Evolutionary conservation across 2,888 invertebrate genomes (phyloP), one percentile per base, ranked within the genome.

Genomic region (Abrostola tripartita): DNA sequence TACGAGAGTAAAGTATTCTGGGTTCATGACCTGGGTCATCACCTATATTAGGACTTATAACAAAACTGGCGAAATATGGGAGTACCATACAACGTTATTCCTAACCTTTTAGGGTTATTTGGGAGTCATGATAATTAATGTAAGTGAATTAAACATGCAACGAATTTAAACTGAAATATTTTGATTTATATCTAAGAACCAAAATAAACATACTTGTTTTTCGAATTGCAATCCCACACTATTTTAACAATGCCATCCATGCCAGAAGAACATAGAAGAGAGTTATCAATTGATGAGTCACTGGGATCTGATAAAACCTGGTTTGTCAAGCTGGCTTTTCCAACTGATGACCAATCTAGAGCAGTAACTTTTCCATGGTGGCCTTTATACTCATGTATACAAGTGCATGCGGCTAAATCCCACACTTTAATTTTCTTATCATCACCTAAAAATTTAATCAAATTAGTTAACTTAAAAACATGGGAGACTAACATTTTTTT

Each of bases 351-450:
- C 96, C 97, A 97, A 63, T 95, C 94, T 9, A 97, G 88, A 14
- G 95, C 92, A 5, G 95, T 95, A 11, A 97, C 94, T 55, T 95
- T 95, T 41, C 96, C 96, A 49, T 95, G 95, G 81, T 96, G 96
- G 0, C 96, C 96, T 71, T 95, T 92, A 65, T 97, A 93, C 84
- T 97, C 97, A 68, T 95, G 95, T 11, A 96, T 85, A 65, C 96
- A 93, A 53, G 95, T 95, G 8, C 97, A 96, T 35, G 95, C 95
- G 5, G 96, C 95, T 71, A 97, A 85, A 85, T 97, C 97, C 97
- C 97, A 97, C 24, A 97, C 94, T 87, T 96, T 95, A 12, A 97
- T 95, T 78, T 95, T 95, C 78, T 96, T 95, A 84, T 97, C 97
- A 79, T 97, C 97, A 71, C 96, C 96, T 96, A 81, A 37, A 74